phyloP scores from a whole-genome alignment of 2,888 invertebrate species.

The Tethea ocularis region DNA sequence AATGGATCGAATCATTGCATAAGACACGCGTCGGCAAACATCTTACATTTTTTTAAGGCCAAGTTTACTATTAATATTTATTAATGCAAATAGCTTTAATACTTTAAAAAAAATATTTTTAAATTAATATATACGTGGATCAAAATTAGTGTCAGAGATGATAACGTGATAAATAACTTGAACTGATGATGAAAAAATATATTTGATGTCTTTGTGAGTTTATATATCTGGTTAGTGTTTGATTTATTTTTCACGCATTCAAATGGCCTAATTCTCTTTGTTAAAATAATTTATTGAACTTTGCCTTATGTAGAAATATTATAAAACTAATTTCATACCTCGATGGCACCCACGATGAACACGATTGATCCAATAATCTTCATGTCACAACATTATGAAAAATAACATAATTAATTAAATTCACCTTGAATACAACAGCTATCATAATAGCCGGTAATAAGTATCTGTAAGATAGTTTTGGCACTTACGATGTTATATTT shows the following conservation, averaged over 20 bases:
- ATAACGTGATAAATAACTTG: no score
- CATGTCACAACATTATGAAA: constrained; percentile 1
- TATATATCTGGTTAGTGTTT: no score
- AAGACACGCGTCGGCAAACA: constrained; percentile 7
- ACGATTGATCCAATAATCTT: constrained; percentile 4
- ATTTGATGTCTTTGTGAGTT: no score
- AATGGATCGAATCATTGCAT: constrained; percentile 1
- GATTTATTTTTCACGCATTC: no score
- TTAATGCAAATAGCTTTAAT: no score
- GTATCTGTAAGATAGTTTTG: neutral
- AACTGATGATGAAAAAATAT: no score
- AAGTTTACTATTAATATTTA: no score
- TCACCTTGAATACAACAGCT: neutral
- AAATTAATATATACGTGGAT: no score
- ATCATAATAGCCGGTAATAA: neutral
- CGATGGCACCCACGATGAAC: neutral
- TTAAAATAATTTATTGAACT: no score
- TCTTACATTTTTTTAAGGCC: neutral
- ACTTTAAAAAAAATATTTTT: neutral
- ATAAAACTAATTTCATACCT: neutral
- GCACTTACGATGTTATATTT: neutral
- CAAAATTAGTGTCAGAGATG: no score
- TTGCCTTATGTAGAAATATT: neutral
- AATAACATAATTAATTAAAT: neutral
- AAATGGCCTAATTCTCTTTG: no score